Percentiles rank a stretch among this genome's conserved stretches.
Conservation (phyloP, 2,113 vertebrate genomes). For the Dasyornis broadbenti region DNA sequence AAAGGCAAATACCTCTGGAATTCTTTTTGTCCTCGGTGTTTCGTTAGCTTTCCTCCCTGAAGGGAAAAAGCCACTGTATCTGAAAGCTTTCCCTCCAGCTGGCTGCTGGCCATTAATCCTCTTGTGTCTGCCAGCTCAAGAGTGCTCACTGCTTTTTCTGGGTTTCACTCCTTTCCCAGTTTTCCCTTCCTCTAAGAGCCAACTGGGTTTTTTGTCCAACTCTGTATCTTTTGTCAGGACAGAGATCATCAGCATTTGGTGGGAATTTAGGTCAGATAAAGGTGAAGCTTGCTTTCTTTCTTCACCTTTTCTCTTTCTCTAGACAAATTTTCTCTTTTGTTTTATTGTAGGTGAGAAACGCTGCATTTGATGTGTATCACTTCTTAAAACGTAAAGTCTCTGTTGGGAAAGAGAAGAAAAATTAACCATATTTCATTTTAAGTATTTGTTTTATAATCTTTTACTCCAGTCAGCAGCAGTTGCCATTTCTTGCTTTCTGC, state of each 20-base stretch:
- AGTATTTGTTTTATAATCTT: not conserved
- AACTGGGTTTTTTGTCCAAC: not conserved
- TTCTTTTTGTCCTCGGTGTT: slow-evolving; percentile 19
- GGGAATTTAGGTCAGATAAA: slow-evolving; percentile 48
- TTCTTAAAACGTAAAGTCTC: not conserved
- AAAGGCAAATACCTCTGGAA: slow-evolving; percentile 33
- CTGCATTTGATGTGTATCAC: not conserved
- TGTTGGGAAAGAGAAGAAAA: not conserved
- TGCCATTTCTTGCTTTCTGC: not conserved
- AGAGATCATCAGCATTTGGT: slow-evolving; percentile 4
- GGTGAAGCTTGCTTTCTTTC: slow-evolving; percentile 19
- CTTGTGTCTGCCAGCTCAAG: slow-evolving; percentile 37
- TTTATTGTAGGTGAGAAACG: not conserved
- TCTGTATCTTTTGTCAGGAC: not conserved
- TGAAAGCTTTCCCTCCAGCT: slow-evolving; percentile 42
- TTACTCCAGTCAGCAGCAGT: not conserved
- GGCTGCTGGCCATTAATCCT: slow-evolving; percentile 49
- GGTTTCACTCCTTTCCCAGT: not conserved
- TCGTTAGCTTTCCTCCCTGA: slow-evolving; percentile 19
- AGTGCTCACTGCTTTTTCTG: slow-evolving; percentile 15
- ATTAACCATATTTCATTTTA: not conserved
- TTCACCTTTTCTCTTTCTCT: too few relatives aligned
- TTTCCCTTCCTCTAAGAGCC: slow-evolving; percentile 14
- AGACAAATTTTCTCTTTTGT: not conserved
- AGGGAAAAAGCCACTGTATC: slow-evolving; percentile 21